Base-by-base conservation (phyloP, 2,888 invertebrate genomes). In the Heliconius cydno region DNA sequence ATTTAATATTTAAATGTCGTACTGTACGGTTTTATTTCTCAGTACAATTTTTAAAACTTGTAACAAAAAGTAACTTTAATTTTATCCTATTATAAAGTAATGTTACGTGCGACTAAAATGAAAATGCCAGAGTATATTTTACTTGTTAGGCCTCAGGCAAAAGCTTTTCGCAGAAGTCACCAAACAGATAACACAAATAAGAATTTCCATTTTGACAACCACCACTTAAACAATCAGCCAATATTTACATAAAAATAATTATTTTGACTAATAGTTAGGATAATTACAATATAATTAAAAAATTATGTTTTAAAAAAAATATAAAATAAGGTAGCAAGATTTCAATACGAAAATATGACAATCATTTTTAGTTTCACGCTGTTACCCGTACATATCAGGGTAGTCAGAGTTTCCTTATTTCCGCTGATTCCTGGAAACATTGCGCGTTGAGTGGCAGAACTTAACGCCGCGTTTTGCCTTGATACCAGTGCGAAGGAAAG, bases 131-230 rank as follows among this genome's bases (percentile, higher is more conserved):
- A 15, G 13, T 28, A 28, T 65, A 65, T 28, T 60, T 60, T 70
- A 25, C 46, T 13, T 70, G 70, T 41, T 70, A 46, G 25, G 70
- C 70, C 70, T 70, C 70, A 15, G 70, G 70, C 70, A 41, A 41
- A 70, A 46, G 25, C 25, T 70, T 46, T 70, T 70, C 70, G 25
- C 70, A 70, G 70, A 70, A 70, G 70, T 70, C 13, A 41, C 68
- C 41, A 70, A 70, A 28, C 70, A 70, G 70, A 46, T 46, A 46
- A 70, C 19, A 70, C 46, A 46, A 70, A 70, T 70, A 70, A 73
- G 5, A 15, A 60, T 12, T 28, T 30, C 30, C 12, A 13, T 22
- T 57, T 73, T 73, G 73, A 73, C 73, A 73, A 30, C 57, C 73
- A 60, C 30, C 34, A 70, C 25, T 70, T 70, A 41, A 41, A 41